Evolutionary conservation across 2,888 invertebrate genomes (phyloP).

Genomic region (Daptonema setosum): DNA sequence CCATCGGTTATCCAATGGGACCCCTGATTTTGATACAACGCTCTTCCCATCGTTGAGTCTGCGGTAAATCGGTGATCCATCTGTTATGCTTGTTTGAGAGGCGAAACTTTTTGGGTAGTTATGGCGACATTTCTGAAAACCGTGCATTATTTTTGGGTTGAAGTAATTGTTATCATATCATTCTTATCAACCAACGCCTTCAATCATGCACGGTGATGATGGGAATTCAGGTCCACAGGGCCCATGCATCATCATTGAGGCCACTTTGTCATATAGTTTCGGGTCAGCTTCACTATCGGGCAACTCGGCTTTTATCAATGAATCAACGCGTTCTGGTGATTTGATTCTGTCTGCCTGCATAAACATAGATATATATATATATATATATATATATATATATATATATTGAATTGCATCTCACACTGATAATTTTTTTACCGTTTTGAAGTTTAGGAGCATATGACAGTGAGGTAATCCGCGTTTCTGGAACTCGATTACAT

Average conservation of each 20-base stretch:
- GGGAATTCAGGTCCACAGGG: slow-evolving; percentile 14
- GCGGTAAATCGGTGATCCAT: background rate
- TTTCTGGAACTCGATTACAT: background rate
- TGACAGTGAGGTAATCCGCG: background rate
- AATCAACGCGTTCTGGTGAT: background rate
- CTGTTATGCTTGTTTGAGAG: background rate
- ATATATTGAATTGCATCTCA: background rate
- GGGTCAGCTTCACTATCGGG: background rate
- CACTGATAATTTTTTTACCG: background rate
- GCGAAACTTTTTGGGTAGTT: background rate
- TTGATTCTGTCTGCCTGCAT: no score
- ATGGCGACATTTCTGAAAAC: no score
- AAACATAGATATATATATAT: background rate
- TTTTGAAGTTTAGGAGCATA: background rate
- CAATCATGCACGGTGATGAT: slow-evolving; percentile 11
- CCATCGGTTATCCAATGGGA: background rate
- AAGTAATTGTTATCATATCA: no score
- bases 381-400: background rate
- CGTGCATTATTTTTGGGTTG: no score
- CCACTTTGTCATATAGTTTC: background rate
- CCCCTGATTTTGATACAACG: background rate
- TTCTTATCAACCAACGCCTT: no score
- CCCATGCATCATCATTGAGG: slow-evolving; percentile 15
- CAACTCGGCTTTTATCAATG: background rate
- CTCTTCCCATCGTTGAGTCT: background rate